phyloP scores from a whole-genome alignment of 2,797 vertebrate genomes.

The Lagodon rhomboides region DNA sequence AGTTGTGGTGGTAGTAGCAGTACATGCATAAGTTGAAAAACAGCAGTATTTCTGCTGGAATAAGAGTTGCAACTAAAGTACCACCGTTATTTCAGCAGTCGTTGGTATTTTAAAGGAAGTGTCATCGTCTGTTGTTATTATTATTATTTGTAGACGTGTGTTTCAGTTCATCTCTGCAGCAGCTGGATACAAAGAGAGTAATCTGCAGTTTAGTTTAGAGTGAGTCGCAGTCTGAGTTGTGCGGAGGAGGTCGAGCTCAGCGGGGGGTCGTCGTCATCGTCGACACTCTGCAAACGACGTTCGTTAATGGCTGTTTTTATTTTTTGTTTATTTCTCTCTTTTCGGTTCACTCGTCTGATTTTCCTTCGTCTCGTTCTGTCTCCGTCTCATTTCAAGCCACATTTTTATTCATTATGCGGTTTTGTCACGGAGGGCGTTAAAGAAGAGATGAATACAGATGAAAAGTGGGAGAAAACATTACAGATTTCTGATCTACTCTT shows the following conservation, averaged over 20 bases:
- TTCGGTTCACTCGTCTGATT: not conserved
- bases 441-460: conserved; percentile 23
- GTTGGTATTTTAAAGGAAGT: not conserved
- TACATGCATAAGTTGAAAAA: not conserved
- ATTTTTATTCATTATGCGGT: conserved; percentile 24
- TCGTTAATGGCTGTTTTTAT: not conserved
- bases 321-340: not conserved
- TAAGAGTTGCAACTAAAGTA: not conserved
- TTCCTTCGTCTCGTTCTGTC: not conserved
- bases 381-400: conserved; percentile 30
- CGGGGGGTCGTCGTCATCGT: not conserved
- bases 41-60: no score
- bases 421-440: conserved; percentile 25
- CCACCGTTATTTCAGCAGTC: no score
- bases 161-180: not conserved
- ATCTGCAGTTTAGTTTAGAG: conserved; percentile 16
- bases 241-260: not conserved
- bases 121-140: not conserved
- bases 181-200: conserved; percentile 27
- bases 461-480: conserved; percentile 2
- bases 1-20: not conserved
- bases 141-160: not conserved
- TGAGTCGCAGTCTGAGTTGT: not conserved
- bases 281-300: not conserved
- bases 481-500: not conserved